phyloP scores from a whole-genome alignment of 2,113 vertebrate species.

The Myocastor coypus region DNA sequence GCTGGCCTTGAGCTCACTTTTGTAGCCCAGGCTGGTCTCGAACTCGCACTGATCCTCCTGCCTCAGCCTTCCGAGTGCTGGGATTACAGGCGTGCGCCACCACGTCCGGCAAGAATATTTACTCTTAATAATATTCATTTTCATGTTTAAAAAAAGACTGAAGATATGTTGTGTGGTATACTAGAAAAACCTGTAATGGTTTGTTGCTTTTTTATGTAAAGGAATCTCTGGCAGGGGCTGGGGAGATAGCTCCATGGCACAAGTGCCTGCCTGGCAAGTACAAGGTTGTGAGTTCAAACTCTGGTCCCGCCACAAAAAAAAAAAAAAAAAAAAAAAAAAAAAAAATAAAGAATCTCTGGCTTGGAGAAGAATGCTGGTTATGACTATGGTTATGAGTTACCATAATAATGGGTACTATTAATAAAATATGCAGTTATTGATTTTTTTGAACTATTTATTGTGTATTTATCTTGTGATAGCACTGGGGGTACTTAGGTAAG shows the following conservation, averaged over 20 bases:
- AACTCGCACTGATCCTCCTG: no score
- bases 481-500: background rate
- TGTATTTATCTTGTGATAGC: background rate
- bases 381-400: background rate
- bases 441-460: slow-evolving; percentile 35
- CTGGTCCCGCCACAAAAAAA: no score
- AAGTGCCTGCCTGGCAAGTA: no score
- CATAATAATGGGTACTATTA: slow-evolving; percentile 9
- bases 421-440: background rate
- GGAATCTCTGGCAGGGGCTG: background rate
- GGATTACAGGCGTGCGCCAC: no score
- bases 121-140: slow-evolving; percentile 9
- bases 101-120: background rate
- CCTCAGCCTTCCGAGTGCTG: no score
- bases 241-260: no score
- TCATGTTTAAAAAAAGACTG: background rate
- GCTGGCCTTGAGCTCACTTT: no score
- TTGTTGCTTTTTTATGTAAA: background rate
- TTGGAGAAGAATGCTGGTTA: background rate
- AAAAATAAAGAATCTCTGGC: background rate
- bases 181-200: background rate
- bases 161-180: background rate
- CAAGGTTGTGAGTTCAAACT: no score
- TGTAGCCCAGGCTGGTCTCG: no score
- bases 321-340: no score